Percentiles rank a stretch among this genome's conserved stretches.
These are phyloP conservation scores for Oreochromis mossambicus DNA, from an alignment of 2,797 vertebrate genomes.

Conservation along the genomic window DNA sequence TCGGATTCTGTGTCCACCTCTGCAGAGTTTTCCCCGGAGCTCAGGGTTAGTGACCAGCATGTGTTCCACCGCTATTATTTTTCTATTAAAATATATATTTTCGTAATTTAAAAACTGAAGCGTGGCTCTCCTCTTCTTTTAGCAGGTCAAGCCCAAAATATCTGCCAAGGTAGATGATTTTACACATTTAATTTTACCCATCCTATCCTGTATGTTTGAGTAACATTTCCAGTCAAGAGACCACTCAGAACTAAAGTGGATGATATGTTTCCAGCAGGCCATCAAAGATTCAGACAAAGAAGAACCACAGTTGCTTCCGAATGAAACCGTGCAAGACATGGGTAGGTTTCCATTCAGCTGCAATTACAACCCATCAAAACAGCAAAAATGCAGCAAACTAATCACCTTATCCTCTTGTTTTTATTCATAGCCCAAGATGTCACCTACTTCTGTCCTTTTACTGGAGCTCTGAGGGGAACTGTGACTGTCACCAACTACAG, in stretches of 20 bases:
- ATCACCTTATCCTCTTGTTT: background rate
- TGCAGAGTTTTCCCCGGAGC: constrained; percentile 86
- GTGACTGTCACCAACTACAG: constrained; percentile 94
- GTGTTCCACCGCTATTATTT: background rate
- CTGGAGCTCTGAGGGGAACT: constrained; percentile 87
- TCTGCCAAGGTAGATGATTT: constrained; percentile 59
- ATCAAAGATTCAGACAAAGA: constrained; percentile 86
- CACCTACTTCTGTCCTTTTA: constrained; percentile 96
- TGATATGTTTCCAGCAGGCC: constrained; percentile 62
- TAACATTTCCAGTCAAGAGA: background rate
- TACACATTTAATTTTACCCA: background rate
- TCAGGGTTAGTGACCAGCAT: constrained; percentile 76
- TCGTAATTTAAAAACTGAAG: background rate
- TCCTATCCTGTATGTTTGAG: background rate
- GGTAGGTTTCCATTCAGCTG: constrained; percentile 47
- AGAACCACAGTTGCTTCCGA: constrained; percentile 87
- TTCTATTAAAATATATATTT: background rate
- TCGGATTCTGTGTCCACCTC: constrained; percentile 85
- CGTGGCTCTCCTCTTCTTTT: constrained; percentile 3
- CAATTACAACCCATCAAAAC: background rate
- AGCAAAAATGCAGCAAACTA: background rate
- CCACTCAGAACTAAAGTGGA: background rate
- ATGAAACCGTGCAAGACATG: constrained; percentile 88
- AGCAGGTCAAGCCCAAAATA: constrained; percentile 66
- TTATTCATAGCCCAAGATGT: constrained; percentile 86